phyloP scores from a whole-genome alignment of 2,113 vertebrate genomes.

The Fulica atra region DNA sequence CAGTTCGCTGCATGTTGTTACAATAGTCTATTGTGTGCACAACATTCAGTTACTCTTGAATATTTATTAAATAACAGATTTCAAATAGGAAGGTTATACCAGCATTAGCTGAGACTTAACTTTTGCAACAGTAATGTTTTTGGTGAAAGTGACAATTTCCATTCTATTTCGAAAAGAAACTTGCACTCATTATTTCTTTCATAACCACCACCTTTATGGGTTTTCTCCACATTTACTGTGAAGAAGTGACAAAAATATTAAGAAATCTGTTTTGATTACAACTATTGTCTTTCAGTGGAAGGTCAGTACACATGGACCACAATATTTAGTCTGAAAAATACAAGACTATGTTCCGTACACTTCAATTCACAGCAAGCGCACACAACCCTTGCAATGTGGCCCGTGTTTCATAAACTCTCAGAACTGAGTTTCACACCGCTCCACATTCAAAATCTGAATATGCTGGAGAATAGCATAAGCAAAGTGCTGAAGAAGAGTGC shows the following conservation, averaged over 20 bases:
- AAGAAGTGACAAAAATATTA: not conserved
- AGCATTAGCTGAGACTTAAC: not conserved
- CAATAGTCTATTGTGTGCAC: not conserved
- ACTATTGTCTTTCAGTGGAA: not conserved
- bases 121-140: not conserved
- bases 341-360: not conserved
- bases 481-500: not conserved
- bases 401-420: not conserved
- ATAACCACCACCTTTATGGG: not conserved
- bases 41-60: not conserved
- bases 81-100: not conserved
- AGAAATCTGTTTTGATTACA: not conserved
- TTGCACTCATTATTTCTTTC: not conserved
- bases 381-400: not conserved
- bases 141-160: not conserved
- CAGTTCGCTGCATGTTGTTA: not conserved
- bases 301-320: accelerated
- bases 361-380: accelerated
- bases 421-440: not conserved
- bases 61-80: not conserved
- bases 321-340: not conserved
- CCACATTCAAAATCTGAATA: not conserved
- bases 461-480: not conserved
- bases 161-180: not conserved
- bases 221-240: not conserved